These are phyloP conservation scores for Onychomys leucogaster DNA, from an alignment of 2,797 vertebrate genomes.

Conservation along the genomic window DNA sequence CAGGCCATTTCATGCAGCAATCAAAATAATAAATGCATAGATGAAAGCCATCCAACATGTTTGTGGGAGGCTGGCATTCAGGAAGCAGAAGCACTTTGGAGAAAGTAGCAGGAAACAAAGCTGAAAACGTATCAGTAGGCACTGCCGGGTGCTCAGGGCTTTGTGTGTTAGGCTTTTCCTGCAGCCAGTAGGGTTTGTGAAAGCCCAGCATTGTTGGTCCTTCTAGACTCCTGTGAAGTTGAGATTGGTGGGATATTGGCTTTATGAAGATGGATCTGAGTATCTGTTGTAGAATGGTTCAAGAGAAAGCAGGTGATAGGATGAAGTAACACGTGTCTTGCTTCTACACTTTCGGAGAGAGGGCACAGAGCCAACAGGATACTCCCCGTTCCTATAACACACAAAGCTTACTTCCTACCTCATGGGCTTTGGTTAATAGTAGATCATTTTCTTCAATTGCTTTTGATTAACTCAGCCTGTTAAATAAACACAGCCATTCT, in stretches of 20 bases:
- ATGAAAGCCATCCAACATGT: background rate
- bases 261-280: background rate
- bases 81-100: background rate
- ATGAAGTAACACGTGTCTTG: too few relatives aligned
- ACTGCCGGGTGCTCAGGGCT: background rate
- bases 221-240: background rate
- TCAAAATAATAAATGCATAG: background rate
- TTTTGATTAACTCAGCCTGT: background rate
- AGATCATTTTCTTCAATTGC: background rate
- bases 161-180: background rate
- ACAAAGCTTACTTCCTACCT: background rate
- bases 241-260: background rate
- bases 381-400: background rate
- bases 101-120: background rate
- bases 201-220: background rate
- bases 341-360: background rate
- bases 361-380: background rate
- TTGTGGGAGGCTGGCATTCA: background rate
- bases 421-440: background rate
- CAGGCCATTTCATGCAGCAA: background rate
- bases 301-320: background rate
- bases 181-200: background rate
- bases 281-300: background rate
- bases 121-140: background rate
- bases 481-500: constrained; percentile 22